These are phyloP conservation scores for Dinomys branickii DNA, from an alignment of 2,113 vertebrate genomes.

Conservation along the genomic window DNA sequence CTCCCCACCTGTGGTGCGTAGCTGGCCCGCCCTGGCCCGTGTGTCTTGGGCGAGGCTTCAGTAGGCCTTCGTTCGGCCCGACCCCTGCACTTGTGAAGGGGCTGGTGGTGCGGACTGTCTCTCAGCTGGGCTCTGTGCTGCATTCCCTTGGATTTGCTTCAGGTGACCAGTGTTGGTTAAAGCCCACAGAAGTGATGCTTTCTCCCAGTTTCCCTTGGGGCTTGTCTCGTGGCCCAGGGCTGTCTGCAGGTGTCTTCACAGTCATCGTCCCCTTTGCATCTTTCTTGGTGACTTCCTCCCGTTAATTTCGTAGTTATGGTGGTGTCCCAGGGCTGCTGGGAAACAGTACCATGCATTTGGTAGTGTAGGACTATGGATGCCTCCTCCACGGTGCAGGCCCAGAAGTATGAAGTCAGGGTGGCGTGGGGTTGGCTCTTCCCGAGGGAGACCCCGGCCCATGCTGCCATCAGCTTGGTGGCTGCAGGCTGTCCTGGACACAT, in stretches of 20 bases:
- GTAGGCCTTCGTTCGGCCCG: background rate
- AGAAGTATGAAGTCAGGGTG: background rate
- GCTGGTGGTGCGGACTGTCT: no score
- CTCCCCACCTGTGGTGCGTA: background rate
- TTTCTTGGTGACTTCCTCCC: background rate
- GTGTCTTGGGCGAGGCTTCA: no score
- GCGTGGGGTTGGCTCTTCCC: background rate
- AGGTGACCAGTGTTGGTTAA: background rate
- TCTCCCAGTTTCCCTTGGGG: background rate
- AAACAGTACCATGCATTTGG: background rate
- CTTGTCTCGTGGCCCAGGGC: background rate
- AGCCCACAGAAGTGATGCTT: background rate
- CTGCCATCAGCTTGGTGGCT: background rate
- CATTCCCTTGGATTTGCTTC: background rate
- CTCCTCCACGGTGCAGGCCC: background rate
- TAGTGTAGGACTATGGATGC: background rate
- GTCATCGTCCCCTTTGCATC: background rate
- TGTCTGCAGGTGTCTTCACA: background rate
- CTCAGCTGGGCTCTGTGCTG: background rate
- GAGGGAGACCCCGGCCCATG: background rate
- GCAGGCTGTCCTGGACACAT: accelerated
- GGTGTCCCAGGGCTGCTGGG: background rate
- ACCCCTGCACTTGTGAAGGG: background rate
- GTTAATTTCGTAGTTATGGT: background rate
- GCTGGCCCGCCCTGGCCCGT: background rate